A percentile compares a stretch with the other conserved stretches of the same genome.
Conservation (phyloP, 1,140 invertebrate species). For the Thaumatotibia leucotreta region DNA sequence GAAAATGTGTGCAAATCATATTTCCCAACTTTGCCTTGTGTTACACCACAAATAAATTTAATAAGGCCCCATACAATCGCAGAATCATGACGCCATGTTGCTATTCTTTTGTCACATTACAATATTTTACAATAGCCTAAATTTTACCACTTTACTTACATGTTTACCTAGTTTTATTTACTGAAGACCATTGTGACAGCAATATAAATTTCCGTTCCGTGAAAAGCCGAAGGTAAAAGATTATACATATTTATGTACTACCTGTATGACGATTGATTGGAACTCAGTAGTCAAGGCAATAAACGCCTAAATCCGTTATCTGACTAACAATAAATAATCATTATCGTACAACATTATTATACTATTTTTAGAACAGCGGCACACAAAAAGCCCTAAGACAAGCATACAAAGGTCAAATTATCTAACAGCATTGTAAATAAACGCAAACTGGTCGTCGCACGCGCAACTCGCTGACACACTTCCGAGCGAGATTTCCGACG, state of each 20-base stretch:
- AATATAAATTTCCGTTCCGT: too few species aligned
- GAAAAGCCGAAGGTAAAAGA: too few species aligned
- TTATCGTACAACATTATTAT: background rate
- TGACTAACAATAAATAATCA: background rate
- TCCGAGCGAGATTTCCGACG: slow-evolving; percentile 35
- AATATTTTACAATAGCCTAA: background rate
- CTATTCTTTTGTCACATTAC: slow-evolving; percentile 10
- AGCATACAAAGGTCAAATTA: slow-evolving; percentile 48
- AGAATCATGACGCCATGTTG: background rate
- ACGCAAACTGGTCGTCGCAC: slow-evolving; percentile 13
- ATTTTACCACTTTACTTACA: background rate
- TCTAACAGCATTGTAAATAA: slow-evolving; percentile 35
- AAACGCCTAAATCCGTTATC: background rate
- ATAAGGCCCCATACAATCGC: slow-evolving; percentile 8
- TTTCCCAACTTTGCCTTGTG: background rate
- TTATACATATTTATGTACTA: too few species aligned
- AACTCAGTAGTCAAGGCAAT: background rate
- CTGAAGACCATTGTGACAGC: too few species aligned
- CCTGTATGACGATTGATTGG: background rate
- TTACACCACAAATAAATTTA: background rate
- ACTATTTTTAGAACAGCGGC: background rate
- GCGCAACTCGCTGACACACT: slow-evolving; percentile 49
- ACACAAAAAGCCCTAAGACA: slow-evolving; percentile 20
- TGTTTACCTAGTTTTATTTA: too few species aligned
- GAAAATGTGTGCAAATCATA: slow-evolving; percentile 12